phyloP scores from a whole-genome alignment of 2,797 vertebrate genomes.

The Cuculus canorus region DNA sequence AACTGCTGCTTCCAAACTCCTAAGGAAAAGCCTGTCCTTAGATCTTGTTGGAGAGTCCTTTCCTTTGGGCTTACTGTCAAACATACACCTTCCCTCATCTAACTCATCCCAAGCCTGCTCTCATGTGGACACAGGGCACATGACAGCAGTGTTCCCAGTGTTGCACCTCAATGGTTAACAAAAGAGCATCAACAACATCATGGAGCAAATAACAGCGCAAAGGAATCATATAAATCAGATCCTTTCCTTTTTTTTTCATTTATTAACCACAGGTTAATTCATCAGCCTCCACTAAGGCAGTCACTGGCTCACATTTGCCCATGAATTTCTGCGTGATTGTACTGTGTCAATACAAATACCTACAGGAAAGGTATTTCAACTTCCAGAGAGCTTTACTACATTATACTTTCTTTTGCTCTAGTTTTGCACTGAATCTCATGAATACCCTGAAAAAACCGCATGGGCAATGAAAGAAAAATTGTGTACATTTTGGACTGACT shows the following conservation, averaged over 20 bases:
- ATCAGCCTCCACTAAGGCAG: neutral
- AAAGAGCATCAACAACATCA: too few relatives aligned
- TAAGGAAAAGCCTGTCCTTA: neutral
- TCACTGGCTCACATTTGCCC: neutral
- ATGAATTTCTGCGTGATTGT: neutral
- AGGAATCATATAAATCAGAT: neutral
- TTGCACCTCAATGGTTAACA: neutral
- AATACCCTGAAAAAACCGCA: neutral
- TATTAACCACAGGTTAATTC: neutral
- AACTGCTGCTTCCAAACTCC: neutral
- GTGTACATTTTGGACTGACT: neutral
- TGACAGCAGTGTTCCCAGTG: neutral
- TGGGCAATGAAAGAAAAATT: neutral
- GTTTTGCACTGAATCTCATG: neutral
- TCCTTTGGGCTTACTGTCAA: neutral
- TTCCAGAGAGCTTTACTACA: neutral
- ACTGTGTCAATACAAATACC: neutral
- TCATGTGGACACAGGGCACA: neutral
- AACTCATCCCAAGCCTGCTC: constrained; percentile 28
- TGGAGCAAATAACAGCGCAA: neutral
- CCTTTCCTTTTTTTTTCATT: fast-evolving
- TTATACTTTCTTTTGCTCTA: neutral
- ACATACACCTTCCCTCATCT: fast-evolving
- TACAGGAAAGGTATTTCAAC: neutral
- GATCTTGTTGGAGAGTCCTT: neutral